Conservation (phyloP, 2,113 vertebrate species). For the Dolichallabes microphthalmus region DNA sequence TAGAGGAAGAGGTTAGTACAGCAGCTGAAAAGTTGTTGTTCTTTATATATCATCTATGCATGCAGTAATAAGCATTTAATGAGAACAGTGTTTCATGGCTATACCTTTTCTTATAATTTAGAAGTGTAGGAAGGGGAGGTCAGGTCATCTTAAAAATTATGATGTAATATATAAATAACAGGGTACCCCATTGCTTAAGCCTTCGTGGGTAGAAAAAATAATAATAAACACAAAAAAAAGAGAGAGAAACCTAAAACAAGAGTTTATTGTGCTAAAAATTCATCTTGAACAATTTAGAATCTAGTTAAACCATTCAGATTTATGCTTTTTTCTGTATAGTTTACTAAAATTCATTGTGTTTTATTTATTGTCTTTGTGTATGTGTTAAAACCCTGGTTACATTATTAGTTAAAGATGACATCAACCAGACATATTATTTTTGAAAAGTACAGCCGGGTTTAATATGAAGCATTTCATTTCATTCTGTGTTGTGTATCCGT, state of each 20-base stretch:
- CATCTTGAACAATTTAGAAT: neutral
- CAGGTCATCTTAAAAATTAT: neutral
- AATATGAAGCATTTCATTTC: neutral
- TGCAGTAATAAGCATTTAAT: neutral
- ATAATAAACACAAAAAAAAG: no score
- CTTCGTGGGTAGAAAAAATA: neutral
- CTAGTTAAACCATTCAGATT: neutral
- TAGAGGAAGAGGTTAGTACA: slow-evolving; percentile 21
- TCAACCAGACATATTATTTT: neutral
- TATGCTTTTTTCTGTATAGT: neutral
- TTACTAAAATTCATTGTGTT: neutral
- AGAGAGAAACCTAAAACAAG: neutral
- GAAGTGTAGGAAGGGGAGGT: neutral
- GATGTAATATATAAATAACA: neutral
- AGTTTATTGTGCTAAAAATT: neutral
- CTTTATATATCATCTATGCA: neutral
- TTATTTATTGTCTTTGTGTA: neutral
- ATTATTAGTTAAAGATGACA: neutral
- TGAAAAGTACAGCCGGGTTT: neutral
- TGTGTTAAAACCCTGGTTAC: neutral
- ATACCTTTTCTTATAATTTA: neutral
- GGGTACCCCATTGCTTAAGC: neutral
- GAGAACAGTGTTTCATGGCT: neutral
- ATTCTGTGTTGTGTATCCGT: neutral
- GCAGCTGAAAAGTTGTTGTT: slow-evolving; percentile 13